These are phyloP conservation scores for Daubentonia madagascariensis DNA, from an alignment of 2,113 vertebrate genomes.

Conservation along the genomic window DNA sequence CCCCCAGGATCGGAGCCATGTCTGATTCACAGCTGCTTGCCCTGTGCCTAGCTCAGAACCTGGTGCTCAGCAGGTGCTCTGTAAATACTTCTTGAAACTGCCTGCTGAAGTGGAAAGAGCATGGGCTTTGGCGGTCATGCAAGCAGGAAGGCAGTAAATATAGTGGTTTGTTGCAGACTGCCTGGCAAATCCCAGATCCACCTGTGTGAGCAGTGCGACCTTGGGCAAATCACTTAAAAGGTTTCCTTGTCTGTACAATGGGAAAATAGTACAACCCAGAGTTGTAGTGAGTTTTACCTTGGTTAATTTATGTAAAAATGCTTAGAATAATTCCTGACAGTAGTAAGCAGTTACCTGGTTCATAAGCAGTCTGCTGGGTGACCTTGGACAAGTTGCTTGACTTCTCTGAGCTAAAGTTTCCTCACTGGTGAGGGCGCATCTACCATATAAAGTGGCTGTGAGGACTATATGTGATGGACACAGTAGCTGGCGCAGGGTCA, in stretches of 20 bases:
- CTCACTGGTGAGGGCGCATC: background rate
- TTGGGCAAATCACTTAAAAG: background rate
- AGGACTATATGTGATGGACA: background rate
- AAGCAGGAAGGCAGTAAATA: background rate
- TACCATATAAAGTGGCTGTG: background rate
- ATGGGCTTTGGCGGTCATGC: background rate
- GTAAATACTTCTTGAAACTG: background rate
- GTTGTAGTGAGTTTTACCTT: background rate
- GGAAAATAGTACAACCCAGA: background rate
- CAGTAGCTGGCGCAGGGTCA: accelerated
- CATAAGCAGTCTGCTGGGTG: background rate
- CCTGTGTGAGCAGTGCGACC: background rate
- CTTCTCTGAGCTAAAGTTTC: background rate
- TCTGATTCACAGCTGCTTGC: background rate
- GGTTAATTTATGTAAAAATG: background rate
- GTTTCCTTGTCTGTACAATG: background rate
- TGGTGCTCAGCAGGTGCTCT: background rate
- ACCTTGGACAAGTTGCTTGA: background rate
- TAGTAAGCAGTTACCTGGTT: background rate
- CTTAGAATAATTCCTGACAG: background rate
- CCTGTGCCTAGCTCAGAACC: background rate
- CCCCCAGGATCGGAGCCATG: background rate
- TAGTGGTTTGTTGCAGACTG: background rate
- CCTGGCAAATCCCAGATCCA: background rate
- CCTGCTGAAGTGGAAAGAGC: background rate